phyloP scores from a whole-genome alignment of 64 coral and sea anemone genomes.

The Actinia equina region DNA sequence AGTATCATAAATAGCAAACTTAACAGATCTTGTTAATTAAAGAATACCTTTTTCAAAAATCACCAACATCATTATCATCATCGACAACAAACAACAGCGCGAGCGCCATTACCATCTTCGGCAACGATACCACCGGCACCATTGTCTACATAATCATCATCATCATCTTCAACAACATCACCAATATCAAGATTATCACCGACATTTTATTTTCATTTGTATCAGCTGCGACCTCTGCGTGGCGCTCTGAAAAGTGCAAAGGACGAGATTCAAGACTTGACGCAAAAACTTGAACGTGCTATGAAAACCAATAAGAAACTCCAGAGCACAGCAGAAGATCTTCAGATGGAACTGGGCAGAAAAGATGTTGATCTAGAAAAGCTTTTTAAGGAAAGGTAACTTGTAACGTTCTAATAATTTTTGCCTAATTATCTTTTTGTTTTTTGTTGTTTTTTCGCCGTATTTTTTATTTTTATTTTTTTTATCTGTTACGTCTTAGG shows the following conservation, averaged over 20 bases:
- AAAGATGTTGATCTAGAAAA: slow-evolving; percentile 67
- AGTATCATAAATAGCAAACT: no score
- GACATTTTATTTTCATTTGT: neutral
- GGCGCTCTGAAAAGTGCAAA: slow-evolving; percentile 61
- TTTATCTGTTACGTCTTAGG: neutral
- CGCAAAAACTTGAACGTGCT: slow-evolving; percentile 66
- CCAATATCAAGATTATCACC: no score
- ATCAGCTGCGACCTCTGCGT: slow-evolving; percentile 66
- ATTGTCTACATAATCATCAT: no score
- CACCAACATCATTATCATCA: neutral
- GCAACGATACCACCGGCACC: no score
- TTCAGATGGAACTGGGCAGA: slow-evolving; percentile 66
- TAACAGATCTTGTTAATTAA: no score
- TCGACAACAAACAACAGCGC: no score
- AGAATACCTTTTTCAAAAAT: no score
- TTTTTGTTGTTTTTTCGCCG: no score
- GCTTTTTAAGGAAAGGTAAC: slow-evolving; percentile 56
- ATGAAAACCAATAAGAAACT: slow-evolving; percentile 61
- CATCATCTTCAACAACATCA: no score
- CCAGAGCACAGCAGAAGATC: slow-evolving; percentile 48
- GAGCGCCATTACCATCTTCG: no score
- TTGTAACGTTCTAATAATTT: neutral
- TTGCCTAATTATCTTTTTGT: neutral
- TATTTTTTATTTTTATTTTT: neutral
- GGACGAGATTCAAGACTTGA: slow-evolving; percentile 44